Evolutionary conservation across 2,797 vertebrate genomes (phyloP).

Genomic region (Dipus sagitta): DNA sequence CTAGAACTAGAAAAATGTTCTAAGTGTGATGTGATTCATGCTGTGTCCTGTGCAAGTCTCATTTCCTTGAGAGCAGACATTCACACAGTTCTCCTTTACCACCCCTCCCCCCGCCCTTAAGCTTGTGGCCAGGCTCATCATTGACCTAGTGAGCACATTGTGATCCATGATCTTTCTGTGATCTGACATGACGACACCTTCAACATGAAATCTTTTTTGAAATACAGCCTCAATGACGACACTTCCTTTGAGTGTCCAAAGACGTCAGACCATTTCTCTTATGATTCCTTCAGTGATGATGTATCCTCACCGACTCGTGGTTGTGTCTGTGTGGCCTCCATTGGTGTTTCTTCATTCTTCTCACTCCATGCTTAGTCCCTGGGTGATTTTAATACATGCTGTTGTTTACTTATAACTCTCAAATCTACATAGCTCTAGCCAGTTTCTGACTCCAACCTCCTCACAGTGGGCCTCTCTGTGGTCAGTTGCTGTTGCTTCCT

Average conservation of each 20-base stretch:
- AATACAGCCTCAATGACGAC: background rate
- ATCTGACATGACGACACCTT: background rate
- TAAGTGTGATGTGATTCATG: background rate
- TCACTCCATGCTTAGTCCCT: background rate
- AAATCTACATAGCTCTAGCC: background rate
- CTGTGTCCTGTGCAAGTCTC: background rate
- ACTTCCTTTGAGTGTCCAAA: background rate
- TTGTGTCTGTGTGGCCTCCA: background rate
- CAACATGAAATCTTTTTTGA: background rate
- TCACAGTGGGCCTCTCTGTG: background rate
- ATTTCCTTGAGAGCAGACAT: background rate
- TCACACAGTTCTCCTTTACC: background rate
- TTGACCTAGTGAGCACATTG: background rate
- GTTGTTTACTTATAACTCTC: background rate
- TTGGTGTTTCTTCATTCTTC: background rate
- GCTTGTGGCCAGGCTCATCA: background rate
- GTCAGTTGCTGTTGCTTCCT: background rate
- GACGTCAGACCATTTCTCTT: background rate
- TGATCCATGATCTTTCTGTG: slow-evolving; percentile 1
- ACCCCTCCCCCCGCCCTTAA: background rate
- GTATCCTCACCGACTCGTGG: background rate
- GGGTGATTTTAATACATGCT: background rate
- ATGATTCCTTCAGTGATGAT: background rate
- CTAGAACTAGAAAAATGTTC: background rate
- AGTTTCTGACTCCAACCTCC: background rate